Conservation (phyloP, 1,140 invertebrate genomes). For the Meteorus sp. region DNA sequence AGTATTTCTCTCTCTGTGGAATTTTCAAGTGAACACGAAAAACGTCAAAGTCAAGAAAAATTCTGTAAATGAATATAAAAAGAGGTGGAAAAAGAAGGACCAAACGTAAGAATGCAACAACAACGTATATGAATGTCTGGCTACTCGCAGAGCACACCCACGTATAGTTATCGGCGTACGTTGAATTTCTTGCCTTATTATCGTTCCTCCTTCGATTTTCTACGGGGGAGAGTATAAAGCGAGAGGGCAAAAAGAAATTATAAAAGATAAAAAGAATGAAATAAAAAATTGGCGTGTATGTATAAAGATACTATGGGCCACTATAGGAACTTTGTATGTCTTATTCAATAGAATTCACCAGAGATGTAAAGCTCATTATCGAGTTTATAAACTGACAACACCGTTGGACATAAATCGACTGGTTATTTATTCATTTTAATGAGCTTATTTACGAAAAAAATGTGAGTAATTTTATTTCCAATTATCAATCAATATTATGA, state of each 20-base stretch:
- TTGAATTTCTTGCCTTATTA: conserved; percentile 58
- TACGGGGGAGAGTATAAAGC: conserved; percentile 31
- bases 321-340: conserved; percentile 31
- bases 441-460: neutral
- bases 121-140: too few species aligned
- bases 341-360: conserved; percentile 35
- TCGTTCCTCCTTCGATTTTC: conserved; percentile 54
- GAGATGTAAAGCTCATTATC: conserved; percentile 58
- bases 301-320: conserved; percentile 5
- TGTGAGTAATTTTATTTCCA: neutral
- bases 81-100: neutral
- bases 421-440: neutral
- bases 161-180: conserved; percentile 31
- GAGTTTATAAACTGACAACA: conserved; percentile 48
- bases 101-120: too few species aligned
- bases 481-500: too few species aligned
- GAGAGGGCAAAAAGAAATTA: conserved; percentile 31
- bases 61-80: neutral
- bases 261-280: conserved; percentile 40
- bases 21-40: too few species aligned
- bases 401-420: conserved; percentile 30
- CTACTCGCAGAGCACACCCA: conserved; percentile 27
- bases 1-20: too few species aligned
- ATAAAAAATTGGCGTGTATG: conserved; percentile 28
- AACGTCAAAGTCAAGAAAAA: neutral